These are phyloP conservation scores for Ceratina calcarata DNA, from an alignment of 1,140 invertebrate genomes.

Conservation along the genomic window DNA sequence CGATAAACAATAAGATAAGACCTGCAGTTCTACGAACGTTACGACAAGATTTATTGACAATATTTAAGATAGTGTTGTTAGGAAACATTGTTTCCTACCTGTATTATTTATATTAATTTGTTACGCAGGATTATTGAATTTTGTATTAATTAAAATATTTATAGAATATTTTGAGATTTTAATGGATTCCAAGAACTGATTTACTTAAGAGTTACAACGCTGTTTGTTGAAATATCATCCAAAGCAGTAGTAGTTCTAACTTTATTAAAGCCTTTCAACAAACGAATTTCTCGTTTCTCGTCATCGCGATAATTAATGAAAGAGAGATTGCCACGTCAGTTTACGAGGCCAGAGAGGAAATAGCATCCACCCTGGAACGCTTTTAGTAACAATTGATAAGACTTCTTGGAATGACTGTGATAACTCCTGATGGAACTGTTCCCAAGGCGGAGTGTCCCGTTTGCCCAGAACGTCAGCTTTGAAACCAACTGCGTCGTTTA, in stretches of 20 bases:
- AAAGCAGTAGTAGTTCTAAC: too few relatives aligned
- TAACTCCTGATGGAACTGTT: conserved; percentile 7
- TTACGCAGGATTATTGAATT: too few relatives aligned
- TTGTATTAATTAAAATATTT: too few relatives aligned
- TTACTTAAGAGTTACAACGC: too few relatives aligned
- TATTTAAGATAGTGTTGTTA: too few relatives aligned
- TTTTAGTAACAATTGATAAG: conserved; percentile 23
- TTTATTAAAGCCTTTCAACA: not conserved
- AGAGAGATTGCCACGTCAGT: not conserved
- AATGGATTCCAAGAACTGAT: too few relatives aligned
- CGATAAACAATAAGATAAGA: not conserved
- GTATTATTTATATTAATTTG: too few relatives aligned
- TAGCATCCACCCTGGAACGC: not conserved
- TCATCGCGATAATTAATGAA: not conserved
- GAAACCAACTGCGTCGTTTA: conserved; percentile 4
- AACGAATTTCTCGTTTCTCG: not conserved
- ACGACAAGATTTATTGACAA: too few relatives aligned
- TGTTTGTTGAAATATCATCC: too few relatives aligned
- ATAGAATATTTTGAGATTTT: too few relatives aligned
- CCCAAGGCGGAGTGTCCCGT: not conserved
- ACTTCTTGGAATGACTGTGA: conserved; percentile 7
- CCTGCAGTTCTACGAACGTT: too few relatives aligned
- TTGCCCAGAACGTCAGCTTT: not conserved
- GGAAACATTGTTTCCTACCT: too few relatives aligned
- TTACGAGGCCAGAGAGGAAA: not conserved